Evolutionary conservation across 2,797 vertebrate species (phyloP).

Genomic region (Pseudochromis fuscus): DNA sequence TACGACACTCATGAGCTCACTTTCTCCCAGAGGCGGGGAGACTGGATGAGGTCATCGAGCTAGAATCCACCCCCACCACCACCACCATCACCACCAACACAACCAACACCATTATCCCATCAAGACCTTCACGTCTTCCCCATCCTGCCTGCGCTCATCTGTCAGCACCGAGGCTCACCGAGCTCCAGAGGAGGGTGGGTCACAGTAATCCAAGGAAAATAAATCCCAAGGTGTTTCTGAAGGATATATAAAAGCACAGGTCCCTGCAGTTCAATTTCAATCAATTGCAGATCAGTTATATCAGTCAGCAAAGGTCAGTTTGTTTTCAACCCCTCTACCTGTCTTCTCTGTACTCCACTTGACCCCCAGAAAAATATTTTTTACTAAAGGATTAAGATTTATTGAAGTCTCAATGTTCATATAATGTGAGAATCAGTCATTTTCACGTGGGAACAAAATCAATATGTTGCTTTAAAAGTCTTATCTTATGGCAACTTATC

Average conservation of each 20-base stretch:
- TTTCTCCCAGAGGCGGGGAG: slow-evolving; percentile 71
- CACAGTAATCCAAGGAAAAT: too few species aligned
- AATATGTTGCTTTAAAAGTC: slow-evolving; percentile 19
- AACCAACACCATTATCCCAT: slow-evolving; percentile 63
- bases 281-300: slow-evolving; percentile 34
- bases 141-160: slow-evolving; percentile 11
- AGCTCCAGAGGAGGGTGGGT: slow-evolving; percentile 27
- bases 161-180: slow-evolving; percentile 27
- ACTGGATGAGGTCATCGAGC: slow-evolving; percentile 81
- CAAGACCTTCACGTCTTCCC: slow-evolving; percentile 50
- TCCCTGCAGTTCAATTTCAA: slow-evolving; percentile 35
- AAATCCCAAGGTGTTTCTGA: slow-evolving; percentile 14
- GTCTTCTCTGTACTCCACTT: not conserved
- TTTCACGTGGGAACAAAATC: slow-evolving; percentile 29
- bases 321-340: not conserved
- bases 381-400: too few species aligned
- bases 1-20: slow-evolving; percentile 82
- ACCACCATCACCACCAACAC: slow-evolving; percentile 37
- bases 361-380: too few species aligned
- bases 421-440: not conserved
- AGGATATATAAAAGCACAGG: not conserved
- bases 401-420: slow-evolving; percentile 5
- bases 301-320: slow-evolving; percentile 15
- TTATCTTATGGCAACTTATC: slow-evolving; percentile 34
- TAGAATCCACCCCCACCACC: slow-evolving; percentile 64